Base-by-base conservation (phyloP, 2,113 vertebrate species). In the Cyprinodon tularosa region DNA sequence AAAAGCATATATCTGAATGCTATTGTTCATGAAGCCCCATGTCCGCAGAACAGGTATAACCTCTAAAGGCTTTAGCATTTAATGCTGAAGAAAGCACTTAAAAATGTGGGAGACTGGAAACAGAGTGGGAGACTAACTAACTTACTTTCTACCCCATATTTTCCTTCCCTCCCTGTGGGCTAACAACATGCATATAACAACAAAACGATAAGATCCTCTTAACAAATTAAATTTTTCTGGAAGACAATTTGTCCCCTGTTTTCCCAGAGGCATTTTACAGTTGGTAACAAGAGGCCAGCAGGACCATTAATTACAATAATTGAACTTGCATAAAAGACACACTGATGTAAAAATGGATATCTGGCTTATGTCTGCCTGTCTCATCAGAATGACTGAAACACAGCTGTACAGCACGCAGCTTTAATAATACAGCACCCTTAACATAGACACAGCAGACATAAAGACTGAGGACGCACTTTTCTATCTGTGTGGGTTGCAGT, bases 241-340 rank as follows among this genome's bases (percentile, higher is more conserved):
- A 76, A 22, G 82, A 87, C 65, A 79, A 69, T 80, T 77, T 74
- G 62, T 73, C n/a, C 82, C 68, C 62, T 62, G 73, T 74, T 79
- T 76, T 76, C 84, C 84, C 78, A 66, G 77, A 77, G 87, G 83
- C 86, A 63, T 86, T 72, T 77, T 84, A 82, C 69, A 80, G 75
- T 84, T 88, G 66, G 85, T 75, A 88, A 82, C 74, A 86, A 74
- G 71, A 88, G 81, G 69, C 77, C 70, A 71, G 76, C 74, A 78
- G 64, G 68, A 88, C 78, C 82, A 80, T 83, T 87, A 85, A 89
- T 90, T 86, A 87, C 60, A 84, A 86, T 82, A 90, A 89, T 87
- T 71, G 83, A 62, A 40, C 72, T 64, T 71, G 80, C 72, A 80
- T 61, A 76, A 74, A 73, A 47, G 74, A 62, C 47, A 75, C 71